Conservation (phyloP, 2,113 vertebrate species). For the Theropithecus gelada region DNA sequence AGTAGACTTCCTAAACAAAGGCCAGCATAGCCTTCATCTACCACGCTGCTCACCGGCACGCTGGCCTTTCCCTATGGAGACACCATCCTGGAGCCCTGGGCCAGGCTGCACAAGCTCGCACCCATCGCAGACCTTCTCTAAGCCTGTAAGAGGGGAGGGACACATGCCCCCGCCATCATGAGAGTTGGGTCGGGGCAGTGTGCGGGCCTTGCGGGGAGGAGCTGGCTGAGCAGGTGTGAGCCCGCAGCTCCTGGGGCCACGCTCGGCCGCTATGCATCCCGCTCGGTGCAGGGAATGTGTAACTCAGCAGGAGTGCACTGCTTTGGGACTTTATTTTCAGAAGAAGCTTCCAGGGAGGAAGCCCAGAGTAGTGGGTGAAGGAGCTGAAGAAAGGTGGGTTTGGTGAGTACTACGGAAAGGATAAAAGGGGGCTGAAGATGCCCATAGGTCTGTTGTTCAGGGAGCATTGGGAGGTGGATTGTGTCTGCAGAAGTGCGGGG, state of each 20-base stretch:
- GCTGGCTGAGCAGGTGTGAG: no score
- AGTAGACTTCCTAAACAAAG: neutral
- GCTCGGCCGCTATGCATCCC: neutral
- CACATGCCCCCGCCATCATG: no score
- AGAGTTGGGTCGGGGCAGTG: neutral
- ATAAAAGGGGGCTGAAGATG: neutral
- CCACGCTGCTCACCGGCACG: fast-evolving
- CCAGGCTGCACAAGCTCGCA: neutral
- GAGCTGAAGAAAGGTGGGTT: neutral
- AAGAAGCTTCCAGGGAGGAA: neutral
- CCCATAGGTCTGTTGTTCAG: neutral
- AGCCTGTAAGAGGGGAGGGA: neutral
- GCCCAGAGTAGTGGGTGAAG: no score
- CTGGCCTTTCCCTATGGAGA: neutral
- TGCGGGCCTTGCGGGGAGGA: no score
- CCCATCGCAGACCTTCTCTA: neutral
- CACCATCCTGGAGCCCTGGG: neutral
- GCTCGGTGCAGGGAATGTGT: no score
- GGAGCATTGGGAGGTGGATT: neutral
- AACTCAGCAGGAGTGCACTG: no score
- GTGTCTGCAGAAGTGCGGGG: neutral
- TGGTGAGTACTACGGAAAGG: neutral
- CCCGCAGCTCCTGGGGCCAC: neutral
- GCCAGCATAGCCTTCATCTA: neutral
- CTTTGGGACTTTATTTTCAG: neutral